These are phyloP conservation scores for Crotophaga sulcirostris DNA, from an alignment of 2,113 vertebrate genomes.

Conservation along the genomic window DNA sequence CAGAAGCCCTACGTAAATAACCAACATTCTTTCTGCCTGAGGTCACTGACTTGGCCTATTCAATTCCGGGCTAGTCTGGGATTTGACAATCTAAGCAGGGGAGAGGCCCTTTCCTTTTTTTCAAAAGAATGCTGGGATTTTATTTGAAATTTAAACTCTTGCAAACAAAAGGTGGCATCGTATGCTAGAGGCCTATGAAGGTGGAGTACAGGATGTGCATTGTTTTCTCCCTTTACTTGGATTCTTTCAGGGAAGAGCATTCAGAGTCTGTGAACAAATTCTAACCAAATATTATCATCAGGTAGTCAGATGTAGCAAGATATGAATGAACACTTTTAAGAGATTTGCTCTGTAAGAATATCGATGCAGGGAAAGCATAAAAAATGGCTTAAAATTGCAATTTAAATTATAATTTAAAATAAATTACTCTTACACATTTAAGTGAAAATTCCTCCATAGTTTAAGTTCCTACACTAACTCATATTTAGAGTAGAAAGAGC, in stretches of 20 bases:
- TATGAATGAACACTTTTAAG: background rate
- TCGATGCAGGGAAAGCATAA: rapidly evolving
- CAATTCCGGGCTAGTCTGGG: slow-evolving; percentile 76
- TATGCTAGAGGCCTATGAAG: slow-evolving; percentile 70
- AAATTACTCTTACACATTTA: background rate
- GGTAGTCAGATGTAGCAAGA: background rate
- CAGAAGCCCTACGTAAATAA: slow-evolving; percentile 87
- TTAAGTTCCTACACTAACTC: background rate
- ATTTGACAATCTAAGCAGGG: slow-evolving; percentile 74
- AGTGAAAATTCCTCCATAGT: background rate
- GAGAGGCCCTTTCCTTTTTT: slow-evolving; percentile 67
- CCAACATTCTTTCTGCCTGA: slow-evolving; percentile 92
- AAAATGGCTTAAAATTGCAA: background rate
- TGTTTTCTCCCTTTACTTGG: slow-evolving; percentile 67
- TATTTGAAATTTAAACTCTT: slow-evolving; percentile 72
- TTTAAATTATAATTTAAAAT: background rate
- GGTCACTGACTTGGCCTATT: slow-evolving; percentile 93
- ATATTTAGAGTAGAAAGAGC: background rate
- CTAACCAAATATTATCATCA: slow-evolving; percentile 45
- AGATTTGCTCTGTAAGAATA: background rate
- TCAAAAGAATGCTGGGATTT: slow-evolving; percentile 71
- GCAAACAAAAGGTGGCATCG: slow-evolving; percentile 73
- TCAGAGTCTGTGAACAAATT: slow-evolving; percentile 50
- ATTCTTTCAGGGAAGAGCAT: slow-evolving; percentile 52
- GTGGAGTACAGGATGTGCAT: slow-evolving; percentile 69